Base-by-base conservation (phyloP, 2,888 invertebrate species). In the Incurvaria masculella region DNA sequence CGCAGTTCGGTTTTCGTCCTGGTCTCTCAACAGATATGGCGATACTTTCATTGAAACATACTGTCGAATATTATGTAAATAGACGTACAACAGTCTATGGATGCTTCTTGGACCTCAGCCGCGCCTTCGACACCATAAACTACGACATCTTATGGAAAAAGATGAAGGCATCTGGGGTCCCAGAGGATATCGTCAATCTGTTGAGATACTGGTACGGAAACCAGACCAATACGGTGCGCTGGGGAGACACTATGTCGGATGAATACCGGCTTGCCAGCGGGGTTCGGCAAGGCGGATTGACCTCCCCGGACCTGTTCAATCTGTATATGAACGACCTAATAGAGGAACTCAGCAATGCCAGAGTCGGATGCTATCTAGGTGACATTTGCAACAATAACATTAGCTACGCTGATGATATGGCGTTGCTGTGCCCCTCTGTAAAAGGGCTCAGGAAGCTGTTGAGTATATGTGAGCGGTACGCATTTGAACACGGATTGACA, bases 71-170 rank as follows among this genome's bases (percentile, higher is more conserved):
- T n/a, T 44, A 44, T 11, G 23, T 26, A 18, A 16, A 21, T 23
- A 21, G 44, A 10, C n/a, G 18, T 16, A 44, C 44, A 10, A 14
- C 44, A 8, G 26, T 44, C 6, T 26, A 44, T 21, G 44, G 26
- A 26, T 45, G 39, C 17, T 33, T 42, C 20, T 17, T 19, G n/a
- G 20, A 21, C 20, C 14, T 42, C 14, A 21, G 20, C 38, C 46
- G 50, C 1, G 55, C 55, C 11, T 53, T 56, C 49, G 55, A 56
- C 14, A 46, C 51, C 1, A 53, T 55, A 5, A 52, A 51, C 47
- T 54, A 54, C 49, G 42, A 52, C 2, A 46, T 53, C 45, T 51
- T 53, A 17, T 54, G 53, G 52, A 16, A 41, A 26, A 53, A 54
- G 47, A 14, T 56, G 20, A n/a, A 5, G 10, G 20, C 26, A 19